These are phyloP conservation scores for Drosophila mojavensis DNA, from an alignment of 1,140 invertebrate species.

Conservation along the genomic window DNA sequence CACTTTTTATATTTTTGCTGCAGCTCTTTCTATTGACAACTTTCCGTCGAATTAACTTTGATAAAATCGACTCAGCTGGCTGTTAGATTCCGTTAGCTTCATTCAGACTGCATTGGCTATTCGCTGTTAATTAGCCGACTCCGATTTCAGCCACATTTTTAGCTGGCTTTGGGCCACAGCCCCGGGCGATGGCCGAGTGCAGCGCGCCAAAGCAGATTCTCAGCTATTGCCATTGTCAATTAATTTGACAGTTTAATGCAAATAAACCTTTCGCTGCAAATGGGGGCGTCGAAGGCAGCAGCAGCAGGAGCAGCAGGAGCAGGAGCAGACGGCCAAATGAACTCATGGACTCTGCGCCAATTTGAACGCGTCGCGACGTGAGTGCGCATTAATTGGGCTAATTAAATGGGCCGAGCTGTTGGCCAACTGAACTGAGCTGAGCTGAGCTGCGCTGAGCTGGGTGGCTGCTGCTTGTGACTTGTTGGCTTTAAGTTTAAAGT, in stretches of 20 bases:
- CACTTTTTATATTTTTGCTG: no score
- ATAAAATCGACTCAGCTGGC: background rate
- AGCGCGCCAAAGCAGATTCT: slow-evolving; percentile 21
- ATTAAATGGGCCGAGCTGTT: slow-evolving; percentile 47
- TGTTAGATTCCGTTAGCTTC: background rate
- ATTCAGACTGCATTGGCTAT: slow-evolving; percentile 10
- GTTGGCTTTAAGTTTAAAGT: slow-evolving; percentile 48
- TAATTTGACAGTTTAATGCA: slow-evolving; percentile 64
- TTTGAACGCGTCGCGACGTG: slow-evolving; percentile 48
- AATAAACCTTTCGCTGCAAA: slow-evolving; percentile 45
- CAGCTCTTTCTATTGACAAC: no score
- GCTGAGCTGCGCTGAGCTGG: background rate
- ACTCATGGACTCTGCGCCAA: slow-evolving; percentile 27
- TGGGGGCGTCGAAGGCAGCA: background rate
- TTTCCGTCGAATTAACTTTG: no score
- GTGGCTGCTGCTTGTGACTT: slow-evolving; percentile 28
- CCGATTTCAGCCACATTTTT: slow-evolving; percentile 5
- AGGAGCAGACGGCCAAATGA: slow-evolving; percentile 19
- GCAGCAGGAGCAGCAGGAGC: no score
- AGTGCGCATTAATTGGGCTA: slow-evolving; percentile 59
- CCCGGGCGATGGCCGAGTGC: background rate
- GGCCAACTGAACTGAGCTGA: slow-evolving; percentile 4
- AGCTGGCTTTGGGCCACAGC: background rate
- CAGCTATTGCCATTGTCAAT: slow-evolving; percentile 50
- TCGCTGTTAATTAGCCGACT: slow-evolving; percentile 48